Conservation (phyloP, 2,113 vertebrate genomes). For the Mixornis gularis region DNA sequence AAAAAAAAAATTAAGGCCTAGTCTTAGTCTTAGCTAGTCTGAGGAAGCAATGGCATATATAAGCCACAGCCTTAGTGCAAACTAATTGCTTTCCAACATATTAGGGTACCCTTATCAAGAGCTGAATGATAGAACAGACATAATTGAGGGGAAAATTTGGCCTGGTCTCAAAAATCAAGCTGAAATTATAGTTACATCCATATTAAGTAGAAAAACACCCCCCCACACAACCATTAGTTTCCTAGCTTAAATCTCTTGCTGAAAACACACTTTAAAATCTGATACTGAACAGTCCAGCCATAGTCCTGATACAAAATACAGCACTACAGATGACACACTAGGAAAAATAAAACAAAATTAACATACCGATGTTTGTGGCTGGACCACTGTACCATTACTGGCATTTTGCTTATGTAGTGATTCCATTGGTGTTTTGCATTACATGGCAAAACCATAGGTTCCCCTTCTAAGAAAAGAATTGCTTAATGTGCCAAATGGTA, state of each 20-base stretch:
- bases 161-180: background rate
- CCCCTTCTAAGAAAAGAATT: constrained; percentile 69
- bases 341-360: constrained; percentile 84
- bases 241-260: background rate
- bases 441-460: constrained; percentile 65
- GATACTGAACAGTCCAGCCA: constrained; percentile 34
- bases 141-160: constrained; percentile 7
- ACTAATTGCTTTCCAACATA: background rate
- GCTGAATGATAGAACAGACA: background rate
- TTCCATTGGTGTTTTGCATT: constrained; percentile 83
- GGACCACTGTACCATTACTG: constrained; percentile 81
- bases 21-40: background rate
- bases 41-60: background rate
- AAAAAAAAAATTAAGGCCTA: background rate
- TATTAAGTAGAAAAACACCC: background rate
- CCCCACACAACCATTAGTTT: background rate
- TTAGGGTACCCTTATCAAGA: background rate
- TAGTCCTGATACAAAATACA: constrained; percentile 47
- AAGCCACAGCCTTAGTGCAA: background rate
- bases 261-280: constrained; percentile 43
- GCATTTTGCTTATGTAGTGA: constrained; percentile 89
- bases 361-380: constrained; percentile 82
- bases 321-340: constrained; percentile 62
- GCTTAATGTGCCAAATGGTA: constrained; percentile 75
- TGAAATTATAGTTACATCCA: background rate